Conservation (phyloP, 2,113 vertebrate species). For the Deroptyus accipitrinus region DNA sequence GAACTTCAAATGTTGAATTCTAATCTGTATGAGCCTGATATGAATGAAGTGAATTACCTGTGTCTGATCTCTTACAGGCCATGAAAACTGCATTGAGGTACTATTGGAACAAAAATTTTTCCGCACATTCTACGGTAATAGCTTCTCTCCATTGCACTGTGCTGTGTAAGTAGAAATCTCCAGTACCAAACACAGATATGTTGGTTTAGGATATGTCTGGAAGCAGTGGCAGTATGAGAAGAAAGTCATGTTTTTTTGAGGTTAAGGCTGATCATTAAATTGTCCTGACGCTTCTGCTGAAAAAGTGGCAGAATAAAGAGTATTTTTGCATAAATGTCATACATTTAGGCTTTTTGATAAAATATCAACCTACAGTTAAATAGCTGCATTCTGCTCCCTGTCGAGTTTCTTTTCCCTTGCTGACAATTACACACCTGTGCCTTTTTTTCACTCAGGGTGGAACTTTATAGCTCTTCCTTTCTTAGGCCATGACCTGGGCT, state of each 20-base stretch:
- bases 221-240: background rate
- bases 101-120: conserved; percentile 92
- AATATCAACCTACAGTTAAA: background rate
- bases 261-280: background rate
- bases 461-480: background rate
- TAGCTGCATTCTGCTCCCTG: background rate
- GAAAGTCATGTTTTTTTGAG: background rate
- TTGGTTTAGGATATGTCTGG: background rate
- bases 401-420: background rate
- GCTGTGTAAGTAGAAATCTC: conserved; percentile 85
- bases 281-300: background rate
- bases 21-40: background rate
- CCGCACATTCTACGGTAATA: conserved; percentile 86
- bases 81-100: conserved; percentile 95
- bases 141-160: conserved; percentile 96
- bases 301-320: background rate
- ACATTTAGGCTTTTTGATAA: background rate
- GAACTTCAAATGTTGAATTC: background rate
- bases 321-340: background rate
- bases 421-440: background rate
- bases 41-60: background rate
- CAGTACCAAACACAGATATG: background rate
- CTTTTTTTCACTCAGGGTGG: background rate
- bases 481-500: background rate
- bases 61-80: conserved; percentile 80